Base-by-base conservation (phyloP, 2,113 vertebrate genomes). In the Emydura subglobosa region DNA sequence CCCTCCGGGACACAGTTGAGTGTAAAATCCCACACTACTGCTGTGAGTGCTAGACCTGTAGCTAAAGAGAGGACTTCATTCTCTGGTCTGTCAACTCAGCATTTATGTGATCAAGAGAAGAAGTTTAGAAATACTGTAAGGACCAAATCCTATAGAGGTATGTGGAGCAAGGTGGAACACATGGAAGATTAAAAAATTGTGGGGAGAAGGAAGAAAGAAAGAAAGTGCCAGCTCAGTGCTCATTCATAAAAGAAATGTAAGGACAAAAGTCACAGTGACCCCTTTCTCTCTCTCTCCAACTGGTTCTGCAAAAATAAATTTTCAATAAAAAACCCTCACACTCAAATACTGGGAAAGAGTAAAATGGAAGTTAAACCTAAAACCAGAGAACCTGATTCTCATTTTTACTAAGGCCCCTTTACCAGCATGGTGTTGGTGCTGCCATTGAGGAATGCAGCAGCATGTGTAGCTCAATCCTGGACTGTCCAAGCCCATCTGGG, bases 261-360 rank as follows among this genome's bases (percentile, higher is more conserved):
- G 85, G 93, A 95, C 91, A 78, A 92, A 95, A 94, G 93, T 94
- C 89, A 91, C n/a, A 90, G 86, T 91, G 96, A 96, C 96, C 93
- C 93, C 47, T 89, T 92, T 89, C 88, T 65, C 91, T 39, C 39
- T 39, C 39, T 92, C 94, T 96, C 24, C 13, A 42, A 42, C 76
- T 78, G 10, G 57, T 5, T 27, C 57, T 25, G 4, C 57, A 57
- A 19, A 57, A 59, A 51, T 13, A 51, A 51, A 51, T 51, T 13
- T 51, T 39, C 14, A 50, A 9, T 51, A 51, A 51, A 51, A 51
- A 51, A 13, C 50, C 50, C 50, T 51, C 50, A 10, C 50, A 51
- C 10, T 3, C 50, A 51, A 6, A 50, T 50, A 51, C 50, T 51
- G 50, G 3, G 9, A 10, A 10, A 50, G 49, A 9, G 39, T 39